A percentile compares a stretch with the other conserved stretches of the same genome.
These are phyloP conservation scores for Diadophis punctatus DNA, from an alignment of 2,113 vertebrate genomes.

Conservation along the genomic window DNA sequence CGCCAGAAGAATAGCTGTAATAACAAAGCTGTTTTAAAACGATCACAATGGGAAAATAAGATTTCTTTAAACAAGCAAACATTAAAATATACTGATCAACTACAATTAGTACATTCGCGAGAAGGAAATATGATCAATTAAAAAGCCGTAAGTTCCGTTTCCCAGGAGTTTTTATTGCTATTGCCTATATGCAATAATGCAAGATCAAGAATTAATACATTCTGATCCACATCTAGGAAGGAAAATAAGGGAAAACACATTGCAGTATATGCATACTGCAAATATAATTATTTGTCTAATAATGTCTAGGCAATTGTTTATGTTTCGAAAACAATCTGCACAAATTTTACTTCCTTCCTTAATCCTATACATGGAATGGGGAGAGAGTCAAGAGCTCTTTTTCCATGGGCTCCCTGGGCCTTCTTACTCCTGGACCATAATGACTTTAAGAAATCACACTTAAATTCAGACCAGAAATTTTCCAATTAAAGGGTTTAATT, in stretches of 20 bases:
- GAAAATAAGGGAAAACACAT: neutral
- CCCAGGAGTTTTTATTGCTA: neutral
- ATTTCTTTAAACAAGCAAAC: neutral
- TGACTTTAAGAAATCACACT: neutral
- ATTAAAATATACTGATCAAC: rapidly evolving
- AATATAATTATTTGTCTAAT: neutral
- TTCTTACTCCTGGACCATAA: neutral
- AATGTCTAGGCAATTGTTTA: neutral
- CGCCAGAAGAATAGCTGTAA: neutral
- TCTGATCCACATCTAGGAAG: neutral
- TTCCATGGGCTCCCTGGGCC: neutral
- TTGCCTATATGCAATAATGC: neutral
- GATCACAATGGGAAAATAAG: neutral
- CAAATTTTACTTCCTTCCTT: neutral
- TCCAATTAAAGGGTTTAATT: neutral
- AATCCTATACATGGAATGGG: neutral
- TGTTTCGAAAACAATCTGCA: neutral
- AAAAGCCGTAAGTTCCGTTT: neutral
- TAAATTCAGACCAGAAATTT: neutral
- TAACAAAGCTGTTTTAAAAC: neutral
- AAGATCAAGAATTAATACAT: neutral
- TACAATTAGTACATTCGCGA: neutral
- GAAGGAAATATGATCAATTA: constrained; percentile 1
- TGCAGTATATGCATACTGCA: neutral
- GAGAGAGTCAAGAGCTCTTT: neutral